phyloP scores from a whole-genome alignment of 2,797 vertebrate species.

The Macropodus opercularis region DNA sequence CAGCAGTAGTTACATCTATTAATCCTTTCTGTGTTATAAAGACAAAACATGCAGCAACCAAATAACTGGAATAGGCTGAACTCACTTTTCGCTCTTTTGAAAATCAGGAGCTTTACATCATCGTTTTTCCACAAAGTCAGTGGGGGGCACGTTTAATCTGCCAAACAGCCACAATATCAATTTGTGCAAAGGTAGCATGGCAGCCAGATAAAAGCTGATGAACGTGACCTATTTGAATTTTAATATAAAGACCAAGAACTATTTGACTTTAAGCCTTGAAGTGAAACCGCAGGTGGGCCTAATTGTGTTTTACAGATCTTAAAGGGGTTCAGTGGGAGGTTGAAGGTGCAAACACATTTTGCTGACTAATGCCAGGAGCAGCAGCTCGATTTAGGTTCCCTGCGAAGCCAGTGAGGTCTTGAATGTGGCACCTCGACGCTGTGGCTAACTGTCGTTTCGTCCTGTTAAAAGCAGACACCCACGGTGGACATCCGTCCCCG shows the following conservation, averaged over 20 bases:
- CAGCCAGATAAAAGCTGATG: conserved; percentile 63
- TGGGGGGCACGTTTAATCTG: conserved; percentile 40
- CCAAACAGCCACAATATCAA: conserved; percentile 59
- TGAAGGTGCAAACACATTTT: conserved; percentile 63
- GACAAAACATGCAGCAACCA: neutral
- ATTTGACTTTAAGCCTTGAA: conserved; percentile 45
- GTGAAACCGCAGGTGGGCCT: conserved; percentile 49
- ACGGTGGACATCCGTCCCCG: conserved; percentile 98
- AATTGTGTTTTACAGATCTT: conserved; percentile 47
- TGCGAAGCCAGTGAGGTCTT: conserved; percentile 17
- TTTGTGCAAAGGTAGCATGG: conserved; percentile 63
- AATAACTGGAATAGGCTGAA: neutral
- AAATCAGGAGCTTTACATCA: conserved; percentile 53
- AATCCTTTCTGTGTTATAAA: conserved; percentile 3
- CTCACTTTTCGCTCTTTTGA: conserved; percentile 28
- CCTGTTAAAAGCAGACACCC: conserved; percentile 87
- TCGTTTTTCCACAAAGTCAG: conserved; percentile 69
- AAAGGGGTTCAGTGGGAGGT: conserved; percentile 49
- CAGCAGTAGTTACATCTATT: neutral
- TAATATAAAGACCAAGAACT: too few relatives aligned
- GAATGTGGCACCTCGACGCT: neutral
- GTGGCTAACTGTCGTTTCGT: conserved; percentile 62
- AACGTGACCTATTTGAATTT: conserved; percentile 63
- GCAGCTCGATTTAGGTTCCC: conserved; percentile 40
- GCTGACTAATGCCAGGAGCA: conserved; percentile 28